Evolutionary conservation across 2,797 vertebrate species (phyloP).

Genomic region (Catamblyrhynchus diadema): DNA sequence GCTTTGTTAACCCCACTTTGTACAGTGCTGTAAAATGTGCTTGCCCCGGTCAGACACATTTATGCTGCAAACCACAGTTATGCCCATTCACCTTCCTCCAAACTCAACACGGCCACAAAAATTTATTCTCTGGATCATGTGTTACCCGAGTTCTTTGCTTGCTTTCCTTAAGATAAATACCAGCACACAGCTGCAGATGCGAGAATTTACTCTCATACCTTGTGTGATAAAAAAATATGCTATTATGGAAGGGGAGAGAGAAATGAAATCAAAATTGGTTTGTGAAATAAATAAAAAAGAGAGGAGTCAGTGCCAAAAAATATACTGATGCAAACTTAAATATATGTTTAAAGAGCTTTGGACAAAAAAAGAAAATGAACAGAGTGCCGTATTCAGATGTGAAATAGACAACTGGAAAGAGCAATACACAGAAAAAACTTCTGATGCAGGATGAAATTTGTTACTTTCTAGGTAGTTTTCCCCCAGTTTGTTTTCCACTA

Average conservation of each 20-base stretch:
- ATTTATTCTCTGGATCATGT: background rate
- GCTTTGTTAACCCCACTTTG: background rate
- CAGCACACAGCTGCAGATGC: background rate
- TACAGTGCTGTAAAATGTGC: rapidly evolving
- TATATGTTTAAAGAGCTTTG: background rate
- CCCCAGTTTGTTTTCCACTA: background rate
- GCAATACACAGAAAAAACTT: background rate
- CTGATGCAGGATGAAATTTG: background rate
- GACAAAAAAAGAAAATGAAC: background rate
- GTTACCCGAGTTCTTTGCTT: background rate
- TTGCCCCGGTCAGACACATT: background rate
- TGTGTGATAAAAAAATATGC: background rate
- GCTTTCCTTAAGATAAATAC: background rate
- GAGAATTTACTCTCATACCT: background rate
- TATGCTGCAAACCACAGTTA: background rate
- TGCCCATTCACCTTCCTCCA: rapidly evolving
- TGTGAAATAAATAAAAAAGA: background rate
- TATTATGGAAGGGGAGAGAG: background rate
- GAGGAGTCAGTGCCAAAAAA: background rate
- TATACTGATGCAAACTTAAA: background rate
- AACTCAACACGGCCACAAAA: rapidly evolving
- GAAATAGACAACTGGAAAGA: background rate
- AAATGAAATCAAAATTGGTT: background rate
- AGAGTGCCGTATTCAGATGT: background rate
- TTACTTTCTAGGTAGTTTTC: background rate